Conservation (phyloP, 2,113 vertebrate species). For the Tautogolabrus adspersus region DNA sequence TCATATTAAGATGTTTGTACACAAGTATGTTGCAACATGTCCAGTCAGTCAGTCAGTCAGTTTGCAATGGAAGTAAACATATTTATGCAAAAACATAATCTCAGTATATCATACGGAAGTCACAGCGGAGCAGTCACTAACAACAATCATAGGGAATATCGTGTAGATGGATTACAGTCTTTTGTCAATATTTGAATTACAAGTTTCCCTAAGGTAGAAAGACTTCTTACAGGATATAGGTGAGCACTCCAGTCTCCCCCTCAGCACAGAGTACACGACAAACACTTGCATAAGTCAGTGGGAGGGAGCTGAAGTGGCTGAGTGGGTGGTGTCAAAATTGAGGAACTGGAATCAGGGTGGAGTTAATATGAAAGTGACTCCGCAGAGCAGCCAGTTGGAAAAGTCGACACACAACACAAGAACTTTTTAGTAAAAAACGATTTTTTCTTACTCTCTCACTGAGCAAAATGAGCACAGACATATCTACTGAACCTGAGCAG, state of each 20-base stretch:
- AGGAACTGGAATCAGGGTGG: slow-evolving; percentile 62
- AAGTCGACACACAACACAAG: slow-evolving; percentile 46
- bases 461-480: not conserved
- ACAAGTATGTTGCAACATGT: too few relatives aligned
- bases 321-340: slow-evolving; percentile 41
- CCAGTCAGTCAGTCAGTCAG: too few relatives aligned
- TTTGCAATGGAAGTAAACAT: too few relatives aligned
- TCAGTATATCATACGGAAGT: not conserved
- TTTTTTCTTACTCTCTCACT: slow-evolving; percentile 11
- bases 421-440: slow-evolving; percentile 10
- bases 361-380: slow-evolving; percentile 23
- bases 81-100: not conserved
- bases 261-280: slow-evolving; percentile 18
- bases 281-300: slow-evolving; percentile 63
- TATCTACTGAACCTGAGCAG: not conserved
- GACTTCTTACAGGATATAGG: not conserved
- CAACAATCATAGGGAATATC: not conserved
- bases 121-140: not conserved
- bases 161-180: not conserved
- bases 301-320: slow-evolving; percentile 36
- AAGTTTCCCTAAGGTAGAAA: not conserved
- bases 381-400: slow-evolving; percentile 47
- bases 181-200: slow-evolving; percentile 9
- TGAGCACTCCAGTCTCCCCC: slow-evolving; percentile 4
- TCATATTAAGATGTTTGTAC: too few relatives aligned